A percentile compares a stretch with the other conserved stretches of the same genome.
These are phyloP conservation scores for Hydropotes inermis DNA, from an alignment of 2,113 vertebrate species.

Conservation along the genomic window DNA sequence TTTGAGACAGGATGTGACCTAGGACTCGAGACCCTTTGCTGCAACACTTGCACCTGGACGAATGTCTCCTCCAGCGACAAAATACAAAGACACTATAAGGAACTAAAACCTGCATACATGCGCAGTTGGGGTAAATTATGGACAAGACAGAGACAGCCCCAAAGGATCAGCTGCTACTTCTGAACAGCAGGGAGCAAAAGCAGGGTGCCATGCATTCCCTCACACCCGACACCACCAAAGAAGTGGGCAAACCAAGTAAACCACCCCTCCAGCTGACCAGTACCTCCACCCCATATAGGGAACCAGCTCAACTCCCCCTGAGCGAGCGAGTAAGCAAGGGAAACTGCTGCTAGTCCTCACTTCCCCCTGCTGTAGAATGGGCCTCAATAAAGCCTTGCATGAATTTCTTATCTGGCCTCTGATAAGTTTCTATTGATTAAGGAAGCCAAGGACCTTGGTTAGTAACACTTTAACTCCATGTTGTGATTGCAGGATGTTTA, in stretches of 20 bases:
- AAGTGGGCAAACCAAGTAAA: neutral
- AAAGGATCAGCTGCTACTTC: neutral
- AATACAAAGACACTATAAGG: neutral
- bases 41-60: neutral
- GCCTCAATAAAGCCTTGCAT: neutral
- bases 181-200: neutral
- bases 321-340: neutral
- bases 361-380: neutral
- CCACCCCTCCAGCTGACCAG: neutral
- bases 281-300: too few relatives aligned
- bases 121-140: neutral
- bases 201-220: neutral
- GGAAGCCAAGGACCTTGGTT: neutral
- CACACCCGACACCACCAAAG: neutral
- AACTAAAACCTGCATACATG: neutral
- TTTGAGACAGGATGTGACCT: neutral
- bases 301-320: neutral
- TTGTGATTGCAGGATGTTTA: neutral
- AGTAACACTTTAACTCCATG: neutral
- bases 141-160: neutral
- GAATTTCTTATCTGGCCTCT: neutral
- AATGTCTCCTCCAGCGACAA: neutral
- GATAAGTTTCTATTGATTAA: neutral
- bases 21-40: neutral
- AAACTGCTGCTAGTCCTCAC: neutral